A percentile compares a stretch with the other conserved stretches of the same genome.
Conservation (phyloP, 2,888 invertebrate genomes). For the Anagyrus pseudococci region DNA sequence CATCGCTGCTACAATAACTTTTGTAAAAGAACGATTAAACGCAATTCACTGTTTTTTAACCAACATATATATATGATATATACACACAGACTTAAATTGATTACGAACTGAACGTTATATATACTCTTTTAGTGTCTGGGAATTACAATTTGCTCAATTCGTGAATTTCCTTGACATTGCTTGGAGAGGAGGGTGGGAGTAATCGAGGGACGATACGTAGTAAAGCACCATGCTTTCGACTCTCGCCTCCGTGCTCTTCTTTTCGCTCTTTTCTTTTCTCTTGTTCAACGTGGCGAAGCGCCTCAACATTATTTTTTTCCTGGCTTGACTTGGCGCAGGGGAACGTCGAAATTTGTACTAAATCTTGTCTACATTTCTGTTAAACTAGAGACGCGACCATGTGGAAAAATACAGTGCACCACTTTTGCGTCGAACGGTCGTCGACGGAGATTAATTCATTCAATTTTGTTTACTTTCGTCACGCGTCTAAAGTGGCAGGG, state of each 20-base stretch:
- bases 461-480: conserved; percentile 17
- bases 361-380: conserved; percentile 27
- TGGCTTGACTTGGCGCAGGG: conserved; percentile 6
- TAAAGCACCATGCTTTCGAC: conserved; percentile 29
- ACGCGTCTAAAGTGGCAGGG: conserved; percentile 29
- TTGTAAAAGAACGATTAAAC: conserved; percentile 14
- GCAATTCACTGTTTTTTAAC: conserved; percentile 23
- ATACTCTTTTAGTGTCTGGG: too few relatives aligned
- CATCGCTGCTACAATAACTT: conserved; percentile 5
- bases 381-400: conserved; percentile 30
- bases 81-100: conserved; percentile 30
- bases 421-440: conserved; percentile 18
- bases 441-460: conserved; percentile 20
- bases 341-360: conserved; percentile 32
- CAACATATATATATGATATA: conserved; percentile 25
- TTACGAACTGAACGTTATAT: conserved; percentile 33
- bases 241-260: conserved; percentile 23
- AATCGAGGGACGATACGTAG: conserved; percentile 16
- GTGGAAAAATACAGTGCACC: conserved; percentile 37
- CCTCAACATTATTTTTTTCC: conserved; percentile 14
- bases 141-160: conserved; percentile 8
- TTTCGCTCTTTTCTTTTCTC: conserved; percentile 12
- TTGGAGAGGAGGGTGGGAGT: conserved; percentile 18
- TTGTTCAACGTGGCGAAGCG: conserved; percentile 10
- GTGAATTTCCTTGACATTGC: conserved; percentile 17